Base-by-base conservation (phyloP, 2,113 vertebrate genomes). In the Carassius carassius region DNA sequence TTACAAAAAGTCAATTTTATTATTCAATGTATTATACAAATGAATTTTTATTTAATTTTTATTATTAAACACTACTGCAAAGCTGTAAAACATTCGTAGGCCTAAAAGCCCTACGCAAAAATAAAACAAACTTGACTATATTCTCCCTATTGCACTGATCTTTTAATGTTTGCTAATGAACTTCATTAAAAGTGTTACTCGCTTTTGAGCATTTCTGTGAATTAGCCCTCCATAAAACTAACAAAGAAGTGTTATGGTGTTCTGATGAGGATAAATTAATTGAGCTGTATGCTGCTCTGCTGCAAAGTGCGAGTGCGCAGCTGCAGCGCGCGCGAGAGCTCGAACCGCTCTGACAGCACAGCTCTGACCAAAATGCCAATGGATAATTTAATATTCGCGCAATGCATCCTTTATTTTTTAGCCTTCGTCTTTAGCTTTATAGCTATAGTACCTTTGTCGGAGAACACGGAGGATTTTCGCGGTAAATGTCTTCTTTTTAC, bases 401-500 rank as follows among this genome's bases (percentile, higher is more conserved):
- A 99, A 90, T 97, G 97, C 93, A 93, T 95, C 90, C 94, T 97
- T 84, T 98, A 96, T 90, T 96, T 97, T 88, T 91, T 99, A 90
- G 96, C 98, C 81, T 97, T 99, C 62, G 93, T 98, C 19, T 97
- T 97, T 92, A 96, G 97, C 87, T 97, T 98, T 89, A 96, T 96
- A 84, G 96, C 95, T 81, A 95, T 99, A 84, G 96, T 99, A 86
- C 98, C 98, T 12, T 95, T 99, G 75, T 96, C 96, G 0, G 97
- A 99, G 92, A 97, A 99, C 89, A 95, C 96, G 88, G 96, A 94
- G 51, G 97, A 97, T 88, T 98, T 98, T 92, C 95, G 95, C 3
- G 97, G 98, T 69, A 96, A 95, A 91, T 99, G 98, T 87, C 93
- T 98, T 91, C 97, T 99, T 58, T 99, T 99, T 94, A 96, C 98